Evolutionary conservation across 1,140 invertebrate species (phyloP).

Genomic region (Homarus americanus): DNA sequence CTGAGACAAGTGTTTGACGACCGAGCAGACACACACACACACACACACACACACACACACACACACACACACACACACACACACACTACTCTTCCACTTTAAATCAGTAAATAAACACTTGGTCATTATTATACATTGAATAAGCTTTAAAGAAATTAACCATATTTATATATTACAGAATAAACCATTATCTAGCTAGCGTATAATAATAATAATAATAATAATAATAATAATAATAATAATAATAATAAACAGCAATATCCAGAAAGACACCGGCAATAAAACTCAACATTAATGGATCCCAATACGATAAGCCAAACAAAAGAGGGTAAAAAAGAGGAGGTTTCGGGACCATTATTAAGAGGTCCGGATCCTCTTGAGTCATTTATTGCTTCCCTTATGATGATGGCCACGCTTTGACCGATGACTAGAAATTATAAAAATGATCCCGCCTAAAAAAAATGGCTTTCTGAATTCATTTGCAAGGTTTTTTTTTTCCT

Average conservation of each 20-base stretch:
- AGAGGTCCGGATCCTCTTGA: slow-evolving; percentile 32
- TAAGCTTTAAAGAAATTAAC: no score
- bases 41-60: no score
- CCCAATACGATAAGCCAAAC: slow-evolving; percentile 33
- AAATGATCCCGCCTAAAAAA: neutral
- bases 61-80: no score
- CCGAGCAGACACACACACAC: no score
- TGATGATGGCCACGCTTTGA: slow-evolving; percentile 37
- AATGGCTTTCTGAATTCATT: slow-evolving; percentile 10
- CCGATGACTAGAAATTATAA: slow-evolving; percentile 40
- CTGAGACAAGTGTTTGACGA: no score
- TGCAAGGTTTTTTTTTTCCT: neutral
- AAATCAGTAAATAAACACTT: no score
- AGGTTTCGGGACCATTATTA: slow-evolving; percentile 26
- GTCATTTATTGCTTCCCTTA: slow-evolving; percentile 22
- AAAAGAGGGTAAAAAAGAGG: slow-evolving; percentile 15
- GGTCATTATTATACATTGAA: no score
- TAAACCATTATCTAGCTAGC: no score
- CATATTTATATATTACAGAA: no score
- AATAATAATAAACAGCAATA: neutral
- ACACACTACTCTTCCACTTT: no score
- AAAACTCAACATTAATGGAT: neutral
- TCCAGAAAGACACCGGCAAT: neutral
- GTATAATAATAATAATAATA: no score
- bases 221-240: neutral